Base-by-base conservation (phyloP, 2,113 vertebrate genomes). In the Clinocottus analis region DNA sequence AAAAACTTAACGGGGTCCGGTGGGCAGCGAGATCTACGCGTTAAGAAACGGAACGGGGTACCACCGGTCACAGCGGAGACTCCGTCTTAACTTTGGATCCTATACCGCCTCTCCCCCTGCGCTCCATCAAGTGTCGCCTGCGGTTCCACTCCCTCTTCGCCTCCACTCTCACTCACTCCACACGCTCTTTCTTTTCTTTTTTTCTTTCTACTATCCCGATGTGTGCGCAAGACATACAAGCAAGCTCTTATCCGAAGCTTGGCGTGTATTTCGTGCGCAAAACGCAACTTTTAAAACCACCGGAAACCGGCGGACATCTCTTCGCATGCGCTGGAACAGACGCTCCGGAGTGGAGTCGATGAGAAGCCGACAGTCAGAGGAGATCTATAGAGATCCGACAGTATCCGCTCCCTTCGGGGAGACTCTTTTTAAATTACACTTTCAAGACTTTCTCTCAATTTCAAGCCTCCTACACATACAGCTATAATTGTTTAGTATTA, bases 371-470 rank as follows among this genome's bases (percentile, higher is more conserved):
- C 43, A 61, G 77, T 33, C 27, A 1, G 59, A 56, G 11, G 65
- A 1, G 66, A 69, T 69, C 64, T 1, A 12, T 4, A 25, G 0
- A 25, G 67, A 43, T 29, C 68, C 27, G 68, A 80, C 62, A 35
- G 51, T 61, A 80, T 60, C 77, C 77, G 37, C 60, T 72, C 60
- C 31, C 25, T 25, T 56, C 65, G 14, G 19, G 29, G 7, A 14
- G 3, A 27, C 41, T 5, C 25, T 29, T 16, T 58, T 4, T 17
- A 43, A 49, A 49, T 62, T 37, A 47, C 71, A 19, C 14, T 21
- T 1, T 8, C 7, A 11, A 10, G 4, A 13, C 51, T 5, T 53
- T 25, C 21, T 10, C 51, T 53, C n/a, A 4, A 53, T 25, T 11
- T 16, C 9, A 49, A 62, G 29, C 47, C n/a, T 19, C 37, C 25